Conservation (phyloP, 2,113 vertebrate genomes). For the Austrofundulus limnaeus region DNA sequence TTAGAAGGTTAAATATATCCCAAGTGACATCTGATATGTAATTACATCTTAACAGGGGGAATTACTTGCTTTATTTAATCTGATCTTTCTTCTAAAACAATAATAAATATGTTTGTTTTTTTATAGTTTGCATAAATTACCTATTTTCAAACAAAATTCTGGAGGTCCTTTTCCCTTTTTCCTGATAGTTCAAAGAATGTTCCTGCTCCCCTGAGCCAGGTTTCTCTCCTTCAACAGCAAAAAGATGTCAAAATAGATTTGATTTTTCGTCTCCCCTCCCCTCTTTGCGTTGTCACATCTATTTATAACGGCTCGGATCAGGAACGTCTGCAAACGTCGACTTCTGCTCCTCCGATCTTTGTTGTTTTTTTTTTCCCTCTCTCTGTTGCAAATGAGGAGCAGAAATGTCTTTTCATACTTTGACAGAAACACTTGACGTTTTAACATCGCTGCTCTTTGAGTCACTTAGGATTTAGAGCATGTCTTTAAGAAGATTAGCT, state of each 20-base stretch:
- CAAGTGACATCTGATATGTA: not conserved
- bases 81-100: not conserved
- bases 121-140: conserved; percentile 15
- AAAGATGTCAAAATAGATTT: conserved; percentile 48
- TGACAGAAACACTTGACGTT: conserved; percentile 53
- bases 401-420: conserved; percentile 27
- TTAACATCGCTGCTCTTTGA: conserved; percentile 29
- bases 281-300: conserved; percentile 63
- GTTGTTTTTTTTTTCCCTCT: too few relatives aligned
- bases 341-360: conserved; percentile 54
- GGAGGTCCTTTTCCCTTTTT: conserved; percentile 1
- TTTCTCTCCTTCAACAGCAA: conserved; percentile 45
- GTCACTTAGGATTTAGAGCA: conserved; percentile 16
- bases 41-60: not conserved
- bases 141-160: conserved; percentile 30
- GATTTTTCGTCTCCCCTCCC: conserved; percentile 23
- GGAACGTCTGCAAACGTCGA: conserved; percentile 16
- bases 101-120: not conserved
- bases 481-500: not conserved
- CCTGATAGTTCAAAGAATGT: conserved; percentile 55
- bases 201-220: conserved; percentile 38
- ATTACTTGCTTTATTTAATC: not conserved
- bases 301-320: conserved; percentile 59
- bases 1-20: conserved; percentile 33
- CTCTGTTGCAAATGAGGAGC: conserved; percentile 21